Conservation (phyloP, 1,140 invertebrate species). For the Idris sp. region DNA sequence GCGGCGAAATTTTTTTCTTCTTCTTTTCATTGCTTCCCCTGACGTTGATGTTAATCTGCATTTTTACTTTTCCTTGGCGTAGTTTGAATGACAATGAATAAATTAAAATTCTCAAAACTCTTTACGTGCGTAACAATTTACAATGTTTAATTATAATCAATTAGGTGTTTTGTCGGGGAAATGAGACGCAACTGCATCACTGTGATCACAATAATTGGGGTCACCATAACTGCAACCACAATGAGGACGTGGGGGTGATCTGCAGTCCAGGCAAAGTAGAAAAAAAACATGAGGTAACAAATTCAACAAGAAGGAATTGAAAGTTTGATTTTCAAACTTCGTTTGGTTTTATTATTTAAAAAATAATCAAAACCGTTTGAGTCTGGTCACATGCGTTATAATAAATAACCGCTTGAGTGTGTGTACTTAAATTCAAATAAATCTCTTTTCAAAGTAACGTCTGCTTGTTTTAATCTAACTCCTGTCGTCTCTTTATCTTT, state of each 20-base stretch:
- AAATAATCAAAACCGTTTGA: no score
- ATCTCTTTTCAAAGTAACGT: slow-evolving; percentile 31
- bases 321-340: no score
- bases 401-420: slow-evolving; percentile 8
- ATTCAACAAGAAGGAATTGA: slow-evolving; percentile 7
- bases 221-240: slow-evolving; percentile 84
- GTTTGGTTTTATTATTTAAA: no score
- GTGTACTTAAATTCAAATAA: slow-evolving; percentile 37
- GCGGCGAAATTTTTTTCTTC: slow-evolving; percentile 4
- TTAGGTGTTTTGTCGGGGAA: slow-evolving; percentile 83
- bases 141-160: slow-evolving; percentile 37
- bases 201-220: slow-evolving; percentile 85
- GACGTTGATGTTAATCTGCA: slow-evolving; percentile 9
- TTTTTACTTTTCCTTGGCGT: slow-evolving; percentile 14
- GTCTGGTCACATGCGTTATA: not conserved
- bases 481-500: slow-evolving; percentile 50
- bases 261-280: slow-evolving; percentile 74
- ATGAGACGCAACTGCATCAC: slow-evolving; percentile 81
- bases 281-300: slow-evolving; percentile 70
- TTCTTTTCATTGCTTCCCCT: slow-evolving; percentile 4
- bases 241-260: slow-evolving; percentile 86
- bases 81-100: slow-evolving; percentile 38
- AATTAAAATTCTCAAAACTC: slow-evolving; percentile 32
- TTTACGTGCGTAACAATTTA: slow-evolving; percentile 28
- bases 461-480: slow-evolving; percentile 57